Evolutionary conservation across 2,113 vertebrate species (phyloP).

Genomic region (Neoarius graeffei): DNA sequence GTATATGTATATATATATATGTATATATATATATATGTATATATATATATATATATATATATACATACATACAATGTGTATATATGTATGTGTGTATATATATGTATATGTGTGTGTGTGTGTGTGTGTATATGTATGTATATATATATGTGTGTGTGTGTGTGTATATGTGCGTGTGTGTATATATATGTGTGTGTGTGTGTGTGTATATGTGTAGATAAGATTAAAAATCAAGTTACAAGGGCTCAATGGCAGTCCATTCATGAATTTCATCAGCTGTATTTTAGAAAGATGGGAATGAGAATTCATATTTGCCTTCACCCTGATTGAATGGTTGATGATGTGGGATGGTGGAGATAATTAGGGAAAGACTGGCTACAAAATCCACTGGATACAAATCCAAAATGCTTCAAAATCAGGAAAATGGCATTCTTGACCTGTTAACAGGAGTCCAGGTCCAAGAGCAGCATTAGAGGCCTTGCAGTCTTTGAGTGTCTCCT

Average conservation of each 20-base stretch:
- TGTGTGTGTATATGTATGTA: no score
- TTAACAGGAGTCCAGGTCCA: neutral
- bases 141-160: no score
- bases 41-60: no score
- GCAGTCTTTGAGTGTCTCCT: conserved; percentile 1
- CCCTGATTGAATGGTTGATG: neutral
- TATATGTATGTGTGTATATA: no score
- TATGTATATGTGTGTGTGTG: no score
- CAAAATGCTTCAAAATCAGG: neutral
- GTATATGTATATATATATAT: no score
- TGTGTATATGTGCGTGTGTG: no score
- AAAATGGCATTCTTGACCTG: neutral
- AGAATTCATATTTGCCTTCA: neutral
- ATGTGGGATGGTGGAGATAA: neutral
- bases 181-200: no score
- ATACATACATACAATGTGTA: no score
- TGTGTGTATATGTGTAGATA: no score
- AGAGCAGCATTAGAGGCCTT: neutral
- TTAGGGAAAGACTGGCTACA: neutral
- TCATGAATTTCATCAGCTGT: neutral
- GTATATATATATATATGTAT: no score
- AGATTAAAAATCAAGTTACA: neutral
- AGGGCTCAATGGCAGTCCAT: neutral
- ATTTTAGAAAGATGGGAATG: neutral
- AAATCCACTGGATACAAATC: neutral